Base-by-base conservation (phyloP, 1,140 invertebrate genomes). In the Drosophila mayri region DNA sequence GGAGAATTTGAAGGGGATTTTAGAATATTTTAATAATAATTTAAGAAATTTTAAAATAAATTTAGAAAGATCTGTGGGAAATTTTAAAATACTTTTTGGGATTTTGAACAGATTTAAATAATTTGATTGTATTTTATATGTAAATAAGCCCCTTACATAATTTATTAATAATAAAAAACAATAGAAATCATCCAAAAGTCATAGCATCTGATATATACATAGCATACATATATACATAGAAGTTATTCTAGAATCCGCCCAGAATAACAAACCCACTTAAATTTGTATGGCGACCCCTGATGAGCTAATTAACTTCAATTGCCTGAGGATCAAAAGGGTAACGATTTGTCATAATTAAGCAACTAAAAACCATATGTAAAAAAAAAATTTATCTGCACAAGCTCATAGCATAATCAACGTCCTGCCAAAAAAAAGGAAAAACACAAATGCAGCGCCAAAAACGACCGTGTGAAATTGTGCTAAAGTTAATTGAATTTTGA, bases 401-500 rank as follows among this genome's bases (percentile, higher is more conserved):
- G 47, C 10, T 28, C 47, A 79, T 46, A 28, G 47, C 50, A 52
- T 61, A 59, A 64, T 65, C 65, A 81, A 72, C 70, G 65, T 41
- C 35, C 40, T 46, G 37, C 41, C 54, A 52, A 62, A 70, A 55
- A 41, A 58, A 12, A 20, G 3, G 1, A 37, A 14, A 16, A 25
- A 22, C 8, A 37, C 50, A 37, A 20, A 38, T 54, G 50, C 8
- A 37, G 20, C 14, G 28, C 18, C 10, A 50, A 14, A 40, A 60
- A 66, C 64, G 62, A 20, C 16, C 14, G 72, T 81, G 60, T 73
- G 25, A 68, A 85, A 66, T 65, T 37, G 44, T 44, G 77, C 57
- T 32, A 57, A 54, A 41, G 68, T 58, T 87, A 86, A 87, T 87
- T 86, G 83, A 86, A 87, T 87, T 87, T 82, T 8, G 47, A 44